Conservation (phyloP, 2,113 vertebrate species). For the Leptosomus discolor region DNA sequence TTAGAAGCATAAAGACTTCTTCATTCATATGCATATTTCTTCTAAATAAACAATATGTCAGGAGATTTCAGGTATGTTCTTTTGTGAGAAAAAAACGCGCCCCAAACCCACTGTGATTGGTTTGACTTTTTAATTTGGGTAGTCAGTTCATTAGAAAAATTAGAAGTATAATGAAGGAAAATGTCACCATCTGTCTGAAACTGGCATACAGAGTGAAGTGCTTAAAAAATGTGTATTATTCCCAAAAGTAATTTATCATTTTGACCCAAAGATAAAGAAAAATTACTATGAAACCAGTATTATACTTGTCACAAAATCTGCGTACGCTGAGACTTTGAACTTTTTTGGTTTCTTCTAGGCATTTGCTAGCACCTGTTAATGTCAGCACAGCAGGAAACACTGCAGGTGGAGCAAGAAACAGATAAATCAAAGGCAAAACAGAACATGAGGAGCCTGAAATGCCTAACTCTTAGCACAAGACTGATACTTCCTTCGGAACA, state of each 20-base stretch:
- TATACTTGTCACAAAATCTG: not conserved
- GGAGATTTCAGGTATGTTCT: not conserved
- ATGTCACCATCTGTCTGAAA: slow-evolving; percentile 67
- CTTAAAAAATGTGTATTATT: not conserved
- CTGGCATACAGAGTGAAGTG: not conserved
- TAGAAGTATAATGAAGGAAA: slow-evolving; percentile 34
- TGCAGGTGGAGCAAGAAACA: not conserved
- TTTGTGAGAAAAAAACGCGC: not conserved
- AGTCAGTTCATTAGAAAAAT: slow-evolving; percentile 51
- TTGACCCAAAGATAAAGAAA: slow-evolving; percentile 32
- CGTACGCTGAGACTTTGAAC: not conserved
- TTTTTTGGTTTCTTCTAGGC: not conserved
- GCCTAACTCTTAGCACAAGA: not conserved
- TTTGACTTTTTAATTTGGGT: slow-evolving; percentile 47
- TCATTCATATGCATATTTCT: not conserved
- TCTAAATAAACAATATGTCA: slow-evolving; percentile 1
- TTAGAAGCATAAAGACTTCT: not conserved
- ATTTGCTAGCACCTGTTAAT: not conserved
- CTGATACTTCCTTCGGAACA: not conserved
- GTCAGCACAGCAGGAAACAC: not conserved
- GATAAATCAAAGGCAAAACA: not conserved
- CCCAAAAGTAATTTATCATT: not conserved
- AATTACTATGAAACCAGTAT: not conserved
- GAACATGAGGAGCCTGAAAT: not conserved
- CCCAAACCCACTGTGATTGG: not conserved